A percentile compares a stretch with the other conserved stretches of the same genome.
These are phyloP conservation scores for Eospalax fontanierii DNA, from an alignment of 2,797 vertebrate species.

Conservation along the genomic window DNA sequence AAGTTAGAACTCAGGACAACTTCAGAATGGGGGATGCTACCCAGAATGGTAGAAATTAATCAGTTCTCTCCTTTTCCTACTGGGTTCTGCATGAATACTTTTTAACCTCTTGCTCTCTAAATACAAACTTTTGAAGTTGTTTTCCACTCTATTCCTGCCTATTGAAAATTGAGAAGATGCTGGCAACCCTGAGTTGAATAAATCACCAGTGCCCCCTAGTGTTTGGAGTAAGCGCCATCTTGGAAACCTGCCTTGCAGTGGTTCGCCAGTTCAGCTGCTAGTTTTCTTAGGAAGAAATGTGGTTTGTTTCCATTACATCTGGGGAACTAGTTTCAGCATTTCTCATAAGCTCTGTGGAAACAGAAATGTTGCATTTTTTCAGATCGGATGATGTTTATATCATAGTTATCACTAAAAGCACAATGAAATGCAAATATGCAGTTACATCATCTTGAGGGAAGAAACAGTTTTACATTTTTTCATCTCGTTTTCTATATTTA, in stretches of 20 bases:
- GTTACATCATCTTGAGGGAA: conserved; percentile 2
- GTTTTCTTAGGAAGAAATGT: conserved; percentile 58
- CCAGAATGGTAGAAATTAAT: conserved; percentile 32
- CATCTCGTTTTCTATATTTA: neutral
- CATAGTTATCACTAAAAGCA: conserved; percentile 57
- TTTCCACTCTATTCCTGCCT: conserved; percentile 79
- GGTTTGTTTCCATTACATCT: conserved; percentile 60
- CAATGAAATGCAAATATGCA: conserved; percentile 43
- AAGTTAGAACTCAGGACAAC: conserved; percentile 19
- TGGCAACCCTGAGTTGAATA: conserved; percentile 64
- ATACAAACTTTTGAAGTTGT: conserved; percentile 80
- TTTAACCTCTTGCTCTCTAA: conserved; percentile 75
- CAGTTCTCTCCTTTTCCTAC: conserved; percentile 27
- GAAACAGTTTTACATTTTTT: neutral
- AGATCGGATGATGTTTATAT: conserved; percentile 38
- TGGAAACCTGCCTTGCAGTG: neutral
- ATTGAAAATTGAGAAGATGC: conserved; percentile 71
- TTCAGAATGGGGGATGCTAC: neutral
- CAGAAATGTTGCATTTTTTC: conserved; percentile 61
- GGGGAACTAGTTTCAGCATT: conserved; percentile 49
- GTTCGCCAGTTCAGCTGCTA: conserved; percentile 22
- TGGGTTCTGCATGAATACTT: conserved; percentile 37
- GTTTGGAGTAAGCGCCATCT: conserved; percentile 28
- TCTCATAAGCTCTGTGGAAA: conserved; percentile 48
- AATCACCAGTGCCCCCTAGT: conserved; percentile 89